A percentile compares a stretch with the other conserved stretches of the same genome.
phyloP scores from a whole-genome alignment of 2,797 vertebrate genomes.

The Heteromormyrus szaboi region DNA sequence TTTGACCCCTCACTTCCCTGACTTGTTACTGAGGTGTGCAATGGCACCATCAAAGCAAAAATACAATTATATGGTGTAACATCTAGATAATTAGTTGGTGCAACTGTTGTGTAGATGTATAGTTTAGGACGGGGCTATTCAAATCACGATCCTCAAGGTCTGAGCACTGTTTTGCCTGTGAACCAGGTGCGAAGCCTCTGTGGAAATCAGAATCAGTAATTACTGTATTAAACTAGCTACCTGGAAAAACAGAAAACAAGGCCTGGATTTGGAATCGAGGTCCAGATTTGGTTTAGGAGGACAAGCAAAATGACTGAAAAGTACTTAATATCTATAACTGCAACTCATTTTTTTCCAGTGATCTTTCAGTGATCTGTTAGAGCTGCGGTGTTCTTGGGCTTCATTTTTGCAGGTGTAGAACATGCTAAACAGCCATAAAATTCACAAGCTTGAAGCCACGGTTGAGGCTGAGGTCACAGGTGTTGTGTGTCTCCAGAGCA shows the following conservation, averaged over 20 bases:
- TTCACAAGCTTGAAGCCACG: constrained; percentile 60
- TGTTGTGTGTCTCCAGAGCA: constrained; percentile 48
- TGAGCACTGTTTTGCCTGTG: neutral
- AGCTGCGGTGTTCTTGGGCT: neutral
- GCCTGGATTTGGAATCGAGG: neutral
- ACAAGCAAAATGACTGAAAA: neutral
- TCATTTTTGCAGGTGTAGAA: constrained; percentile 56
- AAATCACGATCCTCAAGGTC: neutral
- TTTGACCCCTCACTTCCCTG: constrained; percentile 52
- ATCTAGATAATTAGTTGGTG: neutral
- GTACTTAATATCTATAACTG: neutral
- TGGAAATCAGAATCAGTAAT: neutral
- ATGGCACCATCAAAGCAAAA: constrained; percentile 40
- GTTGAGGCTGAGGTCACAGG: constrained; percentile 52
- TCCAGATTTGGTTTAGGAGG: neutral
- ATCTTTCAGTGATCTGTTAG: neutral
- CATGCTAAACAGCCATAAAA: constrained; percentile 57
- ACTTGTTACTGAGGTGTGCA: constrained; percentile 53
- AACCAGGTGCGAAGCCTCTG: neutral
- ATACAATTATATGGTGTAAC: neutral
- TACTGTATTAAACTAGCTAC: neutral
- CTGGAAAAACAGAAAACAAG: neutral
- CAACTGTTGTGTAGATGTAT: neutral
- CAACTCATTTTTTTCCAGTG: neutral
- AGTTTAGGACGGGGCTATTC: neutral